These are phyloP conservation scores for Oeneis ivallda DNA, from an alignment of 2,888 invertebrate species.

Conservation along the genomic window DNA sequence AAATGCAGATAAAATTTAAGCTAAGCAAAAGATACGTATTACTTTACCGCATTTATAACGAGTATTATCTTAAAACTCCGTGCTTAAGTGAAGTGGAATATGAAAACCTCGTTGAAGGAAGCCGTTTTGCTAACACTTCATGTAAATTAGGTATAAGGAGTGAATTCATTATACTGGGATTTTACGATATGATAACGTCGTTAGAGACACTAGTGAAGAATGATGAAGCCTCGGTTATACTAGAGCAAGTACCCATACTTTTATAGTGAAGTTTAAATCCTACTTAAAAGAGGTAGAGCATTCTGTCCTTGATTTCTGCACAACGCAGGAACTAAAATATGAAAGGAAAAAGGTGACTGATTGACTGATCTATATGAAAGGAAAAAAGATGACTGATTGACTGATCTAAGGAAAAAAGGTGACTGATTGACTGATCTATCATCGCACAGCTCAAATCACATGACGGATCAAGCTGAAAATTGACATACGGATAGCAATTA, in stretches of 20 bases:
- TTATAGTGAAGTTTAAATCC: not conserved
- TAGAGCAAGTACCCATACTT: not conserved
- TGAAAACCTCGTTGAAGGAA: slow-evolving; percentile 66
- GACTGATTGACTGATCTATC: no score
- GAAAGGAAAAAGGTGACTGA: no score
- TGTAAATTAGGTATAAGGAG: slow-evolving; percentile 62
- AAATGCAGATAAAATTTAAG: not conserved
- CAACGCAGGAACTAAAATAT: no score
- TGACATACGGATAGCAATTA: no score
- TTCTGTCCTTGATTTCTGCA: no score
- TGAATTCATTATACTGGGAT: slow-evolving; percentile 61
- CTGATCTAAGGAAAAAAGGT: no score
- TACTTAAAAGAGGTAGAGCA: not conserved
- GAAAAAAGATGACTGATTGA: no score
- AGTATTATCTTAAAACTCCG: slow-evolving; percentile 33
- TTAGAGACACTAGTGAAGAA: slow-evolving; percentile 49
- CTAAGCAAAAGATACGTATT: slow-evolving; percentile 6
- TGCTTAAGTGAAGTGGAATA: slow-evolving; percentile 50
- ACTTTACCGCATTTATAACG: slow-evolving; percentile 23
- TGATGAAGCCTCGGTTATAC: slow-evolving; percentile 45
- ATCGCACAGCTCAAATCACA: no score
- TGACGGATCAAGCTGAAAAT: no score
- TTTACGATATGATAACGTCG: slow-evolving; percentile 49
- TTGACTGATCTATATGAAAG: no score
- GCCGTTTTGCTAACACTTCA: slow-evolving; percentile 60